Conservation (phyloP, 2,797 vertebrate genomes). For the Spinus olivaceus region DNA sequence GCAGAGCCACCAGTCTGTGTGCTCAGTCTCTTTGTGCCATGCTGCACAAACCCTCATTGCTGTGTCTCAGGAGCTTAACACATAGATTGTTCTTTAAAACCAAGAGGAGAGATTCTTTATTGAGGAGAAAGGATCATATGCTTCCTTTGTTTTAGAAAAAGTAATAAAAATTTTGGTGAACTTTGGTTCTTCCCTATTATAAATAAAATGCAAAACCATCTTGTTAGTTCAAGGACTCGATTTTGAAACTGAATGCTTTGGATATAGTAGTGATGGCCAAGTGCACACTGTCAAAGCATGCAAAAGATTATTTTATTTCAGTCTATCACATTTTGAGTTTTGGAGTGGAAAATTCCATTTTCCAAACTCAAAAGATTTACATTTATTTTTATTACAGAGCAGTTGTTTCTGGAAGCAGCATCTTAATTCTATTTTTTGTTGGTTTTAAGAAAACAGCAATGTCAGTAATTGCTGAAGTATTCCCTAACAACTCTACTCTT, state of each 20-base stretch:
- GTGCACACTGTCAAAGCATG: neutral
- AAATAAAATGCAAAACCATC: neutral
- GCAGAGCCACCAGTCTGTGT: neutral
- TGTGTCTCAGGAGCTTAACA: neutral
- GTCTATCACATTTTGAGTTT: neutral
- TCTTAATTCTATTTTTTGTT: neutral
- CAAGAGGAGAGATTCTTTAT: neutral
- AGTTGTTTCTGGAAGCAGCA: neutral
- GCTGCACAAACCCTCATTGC: neutral
- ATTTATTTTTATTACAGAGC: neutral
- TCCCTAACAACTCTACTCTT: neutral
- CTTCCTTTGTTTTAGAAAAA: neutral
- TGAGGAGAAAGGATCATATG: neutral
- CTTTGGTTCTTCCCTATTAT: neutral
- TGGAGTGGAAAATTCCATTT: neutral
- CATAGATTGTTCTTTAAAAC: neutral
- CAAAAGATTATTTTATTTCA: neutral
- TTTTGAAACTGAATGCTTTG: neutral
- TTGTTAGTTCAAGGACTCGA: neutral
- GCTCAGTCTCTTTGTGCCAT: neutral
- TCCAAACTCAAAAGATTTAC: neutral
- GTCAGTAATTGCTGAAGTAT: neutral
- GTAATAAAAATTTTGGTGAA: neutral
- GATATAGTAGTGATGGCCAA: neutral
- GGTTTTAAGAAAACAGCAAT: neutral